Evolutionary conservation across 2,113 vertebrate species (phyloP).

Genomic region (Zootoca vivipara): DNA sequence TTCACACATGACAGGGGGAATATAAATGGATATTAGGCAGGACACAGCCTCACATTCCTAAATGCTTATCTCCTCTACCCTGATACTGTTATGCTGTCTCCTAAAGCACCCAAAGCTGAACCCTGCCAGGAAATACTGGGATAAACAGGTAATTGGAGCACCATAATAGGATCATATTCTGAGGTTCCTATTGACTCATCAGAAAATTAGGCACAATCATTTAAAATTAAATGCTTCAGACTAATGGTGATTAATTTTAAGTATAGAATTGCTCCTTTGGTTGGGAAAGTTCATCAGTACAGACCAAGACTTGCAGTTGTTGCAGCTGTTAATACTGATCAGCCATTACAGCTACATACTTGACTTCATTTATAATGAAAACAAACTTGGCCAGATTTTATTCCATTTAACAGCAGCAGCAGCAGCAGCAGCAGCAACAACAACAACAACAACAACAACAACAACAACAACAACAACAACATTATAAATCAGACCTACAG

Average conservation of each 20-base stretch:
- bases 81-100: neutral
- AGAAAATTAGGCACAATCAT: neutral
- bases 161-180: neutral
- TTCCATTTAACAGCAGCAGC: neutral
- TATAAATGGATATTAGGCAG: neutral
- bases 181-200: neutral
- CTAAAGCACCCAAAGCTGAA: neutral
- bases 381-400: neutral
- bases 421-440: neutral
- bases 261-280: neutral
- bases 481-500: neutral
- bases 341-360: fast-evolving
- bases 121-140: neutral
- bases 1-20: neutral
- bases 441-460: no score
- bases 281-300: neutral
- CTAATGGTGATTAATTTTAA: neutral
- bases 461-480: neutral
- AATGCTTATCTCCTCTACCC: neutral
- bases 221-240: neutral
- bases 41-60: neutral
- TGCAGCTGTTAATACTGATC: neutral
- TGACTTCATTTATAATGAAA: neutral
- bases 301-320: neutral
- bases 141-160: neutral